Conservation (phyloP, 2,797 vertebrate genomes). For the Characodon lateralis region DNA sequence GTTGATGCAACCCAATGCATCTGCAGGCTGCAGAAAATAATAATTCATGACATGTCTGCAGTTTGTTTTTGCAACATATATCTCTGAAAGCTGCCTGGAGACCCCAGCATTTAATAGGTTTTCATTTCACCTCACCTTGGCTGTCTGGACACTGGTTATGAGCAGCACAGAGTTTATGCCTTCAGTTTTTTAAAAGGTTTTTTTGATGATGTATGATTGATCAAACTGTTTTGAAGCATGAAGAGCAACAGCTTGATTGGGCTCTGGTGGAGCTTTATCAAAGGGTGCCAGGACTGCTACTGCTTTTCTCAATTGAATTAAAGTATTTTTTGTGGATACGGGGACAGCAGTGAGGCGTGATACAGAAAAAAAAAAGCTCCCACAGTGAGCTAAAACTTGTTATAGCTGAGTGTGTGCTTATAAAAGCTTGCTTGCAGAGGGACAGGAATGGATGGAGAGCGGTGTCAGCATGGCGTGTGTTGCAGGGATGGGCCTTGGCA, state of each 20-base stretch:
- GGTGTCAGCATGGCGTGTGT: constrained; percentile 42
- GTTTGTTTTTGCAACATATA: constrained; percentile 37
- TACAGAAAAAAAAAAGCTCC: constrained; percentile 25
- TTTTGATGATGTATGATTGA: constrained; percentile 44
- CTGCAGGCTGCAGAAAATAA: constrained; percentile 35
- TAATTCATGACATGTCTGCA: constrained; percentile 22
- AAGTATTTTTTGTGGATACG: constrained; percentile 24
- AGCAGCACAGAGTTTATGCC: constrained; percentile 27
- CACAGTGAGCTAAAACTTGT: constrained; percentile 29
- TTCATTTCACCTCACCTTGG: constrained; percentile 57
- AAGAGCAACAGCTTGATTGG: constrained; percentile 46
- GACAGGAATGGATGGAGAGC: constrained; percentile 16
- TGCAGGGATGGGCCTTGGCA: constrained; percentile 51
- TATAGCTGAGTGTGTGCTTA: constrained; percentile 21
- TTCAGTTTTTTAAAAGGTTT: constrained; percentile 32
- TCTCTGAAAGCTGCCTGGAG: constrained; percentile 51
- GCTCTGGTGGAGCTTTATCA: constrained; percentile 24
- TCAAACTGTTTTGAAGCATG: constrained; percentile 45
- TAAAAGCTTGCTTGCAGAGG: constrained; percentile 17
- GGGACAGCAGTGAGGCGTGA: constrained; percentile 25
- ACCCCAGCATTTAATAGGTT: constrained; percentile 39
- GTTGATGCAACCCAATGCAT: constrained; percentile 21
- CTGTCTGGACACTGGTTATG: constrained; percentile 43
- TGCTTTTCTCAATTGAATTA: constrained; percentile 39
- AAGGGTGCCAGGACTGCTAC: constrained; percentile 4